Conservation (phyloP, 2,888 invertebrate genomes). For the Tricholauxania praeusta region DNA sequence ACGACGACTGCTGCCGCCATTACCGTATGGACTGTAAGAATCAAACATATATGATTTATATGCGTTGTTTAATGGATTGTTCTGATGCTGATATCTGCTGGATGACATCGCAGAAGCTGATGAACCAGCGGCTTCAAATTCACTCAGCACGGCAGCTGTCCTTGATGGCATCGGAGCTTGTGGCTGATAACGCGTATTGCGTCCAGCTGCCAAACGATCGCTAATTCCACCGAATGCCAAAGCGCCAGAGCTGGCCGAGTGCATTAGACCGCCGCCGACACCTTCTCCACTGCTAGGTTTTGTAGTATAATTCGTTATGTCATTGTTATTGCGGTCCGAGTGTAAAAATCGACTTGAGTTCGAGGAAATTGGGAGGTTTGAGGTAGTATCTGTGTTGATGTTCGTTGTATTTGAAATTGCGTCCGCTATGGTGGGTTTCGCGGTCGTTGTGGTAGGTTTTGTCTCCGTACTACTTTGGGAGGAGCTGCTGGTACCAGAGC, state of each 20-base stretch:
- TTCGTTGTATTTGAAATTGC: constrained; percentile 60
- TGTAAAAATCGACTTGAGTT: constrained; percentile 43
- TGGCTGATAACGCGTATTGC: constrained; percentile 49
- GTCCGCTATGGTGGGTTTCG: constrained; percentile 46
- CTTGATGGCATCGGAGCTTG: constrained; percentile 45
- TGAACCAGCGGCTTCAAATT: constrained; percentile 47
- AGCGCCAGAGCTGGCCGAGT: constrained; percentile 62
- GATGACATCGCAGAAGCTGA: constrained; percentile 48
- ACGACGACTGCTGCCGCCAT: constrained; percentile 50
- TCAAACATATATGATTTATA: constrained; percentile 59
- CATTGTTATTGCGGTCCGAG: constrained; percentile 51
- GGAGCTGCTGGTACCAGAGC: constrained; percentile 46
- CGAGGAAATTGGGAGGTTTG: constrained; percentile 43
- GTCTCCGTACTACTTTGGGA: constrained; percentile 45
- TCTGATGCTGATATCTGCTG: constrained; percentile 41
- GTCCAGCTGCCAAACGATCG: constrained; percentile 58
- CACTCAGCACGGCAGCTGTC: constrained; percentile 48
- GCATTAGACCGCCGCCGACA: constrained; percentile 52
- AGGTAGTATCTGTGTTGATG: constrained; percentile 41
- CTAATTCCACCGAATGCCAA: constrained; percentile 64
- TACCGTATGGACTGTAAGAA: constrained; percentile 51
- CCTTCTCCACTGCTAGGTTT: constrained; percentile 37
- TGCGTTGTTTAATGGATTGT: constrained; percentile 44
- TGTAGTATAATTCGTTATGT: constrained; percentile 61
- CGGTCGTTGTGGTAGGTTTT: constrained; percentile 48